Evolutionary conservation across 2,113 vertebrate genomes (phyloP), one percentile per base, ranked within the genome.

Genomic region (Muntiacus reevesi): DNA sequence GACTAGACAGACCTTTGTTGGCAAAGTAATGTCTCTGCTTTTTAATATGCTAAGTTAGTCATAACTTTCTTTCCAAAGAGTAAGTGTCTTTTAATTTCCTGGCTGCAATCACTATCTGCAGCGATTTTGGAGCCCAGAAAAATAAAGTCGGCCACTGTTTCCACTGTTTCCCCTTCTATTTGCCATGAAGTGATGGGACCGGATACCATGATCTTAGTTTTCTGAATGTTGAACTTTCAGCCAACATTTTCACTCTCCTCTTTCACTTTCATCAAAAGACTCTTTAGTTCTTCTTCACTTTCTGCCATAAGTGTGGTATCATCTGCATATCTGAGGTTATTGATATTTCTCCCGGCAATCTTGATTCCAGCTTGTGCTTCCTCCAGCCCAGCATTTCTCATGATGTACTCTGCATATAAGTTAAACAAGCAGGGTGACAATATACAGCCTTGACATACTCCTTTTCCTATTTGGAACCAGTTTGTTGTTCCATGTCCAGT

Each of bases 321-420:
- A 33, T 64, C 60, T 33, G 62, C 15, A 33, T 64, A 33, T 64
- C 30, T 33, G 60, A 64, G 60, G 60, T 64, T 8, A 16, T 4
- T 8, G 60, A 33, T 64, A 62, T 17, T 17, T 64, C 60, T 64
- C 30, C 15, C 0, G 0, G 30, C 14, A 33, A 64, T 4, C 60
- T 64, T 64, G 15, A 64, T 64, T 64, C 30, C 30, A 64, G 30
- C 1, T 16, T 64, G 60, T 64, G 60, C 3, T 64, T 64, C 60
- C 0, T 64, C 13, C 30, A 33, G 60, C 0, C 60, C 30, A 33
- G 60, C 0, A 0, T 33, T 64, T 64, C 60, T 64, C 60, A 64
- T 33, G 60, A 64, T 64, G 14, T 33, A 33, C 14, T 64, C 60
- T 33, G 60, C 60, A 33, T 64, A 17, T 0, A 33, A 64, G 60